A percentile compares a stretch with the other conserved stretches of the same genome.
phyloP scores from a whole-genome alignment of 1,140 invertebrate species.

The Theocolax elegans region DNA sequence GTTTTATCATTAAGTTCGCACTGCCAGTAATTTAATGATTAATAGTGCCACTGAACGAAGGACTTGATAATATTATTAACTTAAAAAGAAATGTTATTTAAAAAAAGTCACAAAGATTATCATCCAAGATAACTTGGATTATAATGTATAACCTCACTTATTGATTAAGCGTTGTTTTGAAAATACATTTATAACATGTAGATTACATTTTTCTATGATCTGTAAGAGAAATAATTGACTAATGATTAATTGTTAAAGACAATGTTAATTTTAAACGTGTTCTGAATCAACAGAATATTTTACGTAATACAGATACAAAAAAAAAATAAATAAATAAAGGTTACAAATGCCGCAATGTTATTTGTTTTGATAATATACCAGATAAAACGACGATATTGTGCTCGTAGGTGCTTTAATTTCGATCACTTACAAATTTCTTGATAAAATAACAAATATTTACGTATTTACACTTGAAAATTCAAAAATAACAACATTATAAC shows the following conservation, averaged over 20 bases:
- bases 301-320: conserved; percentile 18
- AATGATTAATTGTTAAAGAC: conserved; percentile 31
- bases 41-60: conserved; percentile 16
- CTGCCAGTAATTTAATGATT: conserved; percentile 33
- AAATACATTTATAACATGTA: conserved; percentile 33
- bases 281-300: conserved; percentile 21
- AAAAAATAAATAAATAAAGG: conserved; percentile 38
- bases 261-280: conserved; percentile 34
- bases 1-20: conserved; percentile 19
- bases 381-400: neutral
- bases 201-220: conserved; percentile 33
- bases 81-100: neutral
- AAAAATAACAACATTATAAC: conserved; percentile 1
- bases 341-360: conserved; percentile 32
- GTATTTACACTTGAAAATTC: neutral
- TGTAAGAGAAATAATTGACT: conserved; percentile 30
- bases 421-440: neutral
- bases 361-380: conserved; percentile 24
- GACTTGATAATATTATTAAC: conserved; percentile 11
- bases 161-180: conserved; percentile 36
- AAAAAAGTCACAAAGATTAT: neutral
- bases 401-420: neutral
- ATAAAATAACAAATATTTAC: no score
- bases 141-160: conserved; percentile 7
- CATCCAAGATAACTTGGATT: conserved; percentile 3